A percentile compares a stretch with the other conserved stretches of the same genome.
Conservation (phyloP, 30 jellyfish, hydroid and myxozoan genomes). For the Nemopilema nomurai region DNA sequence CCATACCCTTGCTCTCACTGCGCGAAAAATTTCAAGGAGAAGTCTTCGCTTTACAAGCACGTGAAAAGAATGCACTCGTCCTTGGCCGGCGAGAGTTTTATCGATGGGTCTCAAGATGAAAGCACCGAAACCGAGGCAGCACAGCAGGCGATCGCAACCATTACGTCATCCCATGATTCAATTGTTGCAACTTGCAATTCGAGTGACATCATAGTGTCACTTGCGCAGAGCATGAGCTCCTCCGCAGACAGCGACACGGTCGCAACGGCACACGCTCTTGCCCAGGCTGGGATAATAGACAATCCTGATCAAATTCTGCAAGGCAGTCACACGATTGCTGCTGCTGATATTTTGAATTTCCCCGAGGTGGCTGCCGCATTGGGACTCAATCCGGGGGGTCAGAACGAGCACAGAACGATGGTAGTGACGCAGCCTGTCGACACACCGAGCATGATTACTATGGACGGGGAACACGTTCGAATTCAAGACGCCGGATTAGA, state of each 20-base stretch:
- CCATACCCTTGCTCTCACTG: constrained; percentile 92
- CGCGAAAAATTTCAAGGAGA: constrained; percentile 91
- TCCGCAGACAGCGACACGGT: constrained; percentile 65
- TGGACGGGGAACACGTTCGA: constrained; percentile 55
- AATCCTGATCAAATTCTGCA: constrained; percentile 70
- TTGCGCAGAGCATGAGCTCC: constrained; percentile 68
- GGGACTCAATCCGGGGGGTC: constrained; percentile 85
- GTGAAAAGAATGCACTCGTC: constrained; percentile 91
- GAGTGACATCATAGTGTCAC: constrained; percentile 76
- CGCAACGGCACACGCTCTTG: constrained; percentile 88
- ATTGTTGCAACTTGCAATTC: constrained; percentile 16
- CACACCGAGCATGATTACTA: constrained; percentile 22
- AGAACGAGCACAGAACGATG: constrained; percentile 78
- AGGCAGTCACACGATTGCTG: constrained; percentile 90
- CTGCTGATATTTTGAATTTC: constrained; percentile 95
- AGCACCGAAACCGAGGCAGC: constrained; percentile 75
- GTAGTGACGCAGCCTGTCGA: constrained; percentile 69
- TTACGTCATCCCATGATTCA: constrained; percentile 60
- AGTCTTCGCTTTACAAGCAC: constrained; percentile 91
- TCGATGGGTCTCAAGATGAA: constrained; percentile 78
- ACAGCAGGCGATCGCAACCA: constrained; percentile 60
- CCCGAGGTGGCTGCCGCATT: constrained; percentile 99
- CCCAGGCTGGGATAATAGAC: constrained; percentile 92
- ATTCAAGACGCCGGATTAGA: constrained; percentile 25
- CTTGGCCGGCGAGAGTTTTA: constrained; percentile 52